Evolutionary conservation across 2,888 invertebrate genomes (phyloP), one percentile per base, ranked within the genome.

Genomic region (Drosophila koepferae): DNA sequence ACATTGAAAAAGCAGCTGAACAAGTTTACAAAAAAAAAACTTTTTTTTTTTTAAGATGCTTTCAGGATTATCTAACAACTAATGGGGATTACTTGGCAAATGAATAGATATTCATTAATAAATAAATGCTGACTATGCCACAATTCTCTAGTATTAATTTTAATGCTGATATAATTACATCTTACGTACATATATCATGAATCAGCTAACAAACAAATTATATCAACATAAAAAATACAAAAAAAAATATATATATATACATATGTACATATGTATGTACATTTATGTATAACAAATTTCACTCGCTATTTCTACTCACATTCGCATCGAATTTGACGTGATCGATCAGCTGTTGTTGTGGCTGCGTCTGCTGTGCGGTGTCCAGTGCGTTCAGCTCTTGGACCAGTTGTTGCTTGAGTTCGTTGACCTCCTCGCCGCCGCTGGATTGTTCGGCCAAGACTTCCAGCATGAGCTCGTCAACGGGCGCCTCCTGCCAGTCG

Each of bases 381-480:
- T 81, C 81, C 20, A 62, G 60, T 46, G 82, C 68, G 63, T 86
- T 86, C 1, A 85, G 67, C 48, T 89, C 66, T 63, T 72, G 82
- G 16, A 89, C 85, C 20, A 84, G 49, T 31, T 87, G 82, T 44
- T 89, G 82, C 18, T 84, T 89, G 16, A 85, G 77, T 60, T 85
- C 85, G 38, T 85, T 85, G 56, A 85, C 82, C 64, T 77, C 82
- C 61, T 77, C 85, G n/a, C 81, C 74, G 40, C 59, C 75, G 44
- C 71, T 77, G 0, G 67, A 66, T 65, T 87, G 72, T 38, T 86
- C 86, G 46, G 86, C 89, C 8, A 86, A 72, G 40, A 86, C 86
- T 61, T 86, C 86, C 40, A 72, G 86, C 89, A 86, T 87, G 0
- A 86, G 74, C n/a, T 86, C 89, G 53, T 86, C 88, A 20, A 82